Evolutionary conservation across 2,797 vertebrate species (phyloP).

Genomic region (Merluccius polli): DNA sequence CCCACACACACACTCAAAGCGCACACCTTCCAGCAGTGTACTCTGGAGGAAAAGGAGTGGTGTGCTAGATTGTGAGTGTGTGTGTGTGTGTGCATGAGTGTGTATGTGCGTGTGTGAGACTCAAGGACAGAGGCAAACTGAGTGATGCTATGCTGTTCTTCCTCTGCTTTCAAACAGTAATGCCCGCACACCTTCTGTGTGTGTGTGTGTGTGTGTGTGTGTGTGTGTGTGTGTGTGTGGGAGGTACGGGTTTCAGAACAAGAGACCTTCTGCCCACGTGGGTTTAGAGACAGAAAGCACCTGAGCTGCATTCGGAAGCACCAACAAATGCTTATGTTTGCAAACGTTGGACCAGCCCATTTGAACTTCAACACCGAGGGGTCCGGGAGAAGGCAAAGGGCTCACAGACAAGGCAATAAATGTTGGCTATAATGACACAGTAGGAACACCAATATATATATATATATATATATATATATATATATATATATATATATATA

Average conservation of each 20-base stretch:
- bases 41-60: background rate
- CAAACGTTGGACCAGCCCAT: slow-evolving; percentile 47
- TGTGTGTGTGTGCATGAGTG: no score
- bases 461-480: no score
- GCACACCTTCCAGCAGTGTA: background rate
- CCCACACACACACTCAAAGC: background rate
- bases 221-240: slow-evolving; percentile 38
- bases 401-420: slow-evolving; percentile 7
- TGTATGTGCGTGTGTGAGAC: background rate
- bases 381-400: slow-evolving; percentile 28
- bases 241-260: slow-evolving; percentile 52
- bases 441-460: no score
- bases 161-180: slow-evolving; percentile 16
- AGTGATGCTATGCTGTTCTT: slow-evolving; percentile 31
- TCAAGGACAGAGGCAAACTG: slow-evolving; percentile 13
- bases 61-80: background rate
- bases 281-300: slow-evolving; percentile 55
- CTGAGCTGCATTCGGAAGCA: slow-evolving; percentile 49
- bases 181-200: background rate
- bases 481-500: no score
- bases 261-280: slow-evolving; percentile 53
- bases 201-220: slow-evolving; percentile 12
- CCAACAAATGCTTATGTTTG: slow-evolving; percentile 55
- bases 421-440: background rate
- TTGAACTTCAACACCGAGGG: slow-evolving; percentile 35